Evolutionary conservation across 2,888 invertebrate genomes (phyloP), one percentile per base, ranked within the genome.

Genomic region (Lutraria lutraria): DNA sequence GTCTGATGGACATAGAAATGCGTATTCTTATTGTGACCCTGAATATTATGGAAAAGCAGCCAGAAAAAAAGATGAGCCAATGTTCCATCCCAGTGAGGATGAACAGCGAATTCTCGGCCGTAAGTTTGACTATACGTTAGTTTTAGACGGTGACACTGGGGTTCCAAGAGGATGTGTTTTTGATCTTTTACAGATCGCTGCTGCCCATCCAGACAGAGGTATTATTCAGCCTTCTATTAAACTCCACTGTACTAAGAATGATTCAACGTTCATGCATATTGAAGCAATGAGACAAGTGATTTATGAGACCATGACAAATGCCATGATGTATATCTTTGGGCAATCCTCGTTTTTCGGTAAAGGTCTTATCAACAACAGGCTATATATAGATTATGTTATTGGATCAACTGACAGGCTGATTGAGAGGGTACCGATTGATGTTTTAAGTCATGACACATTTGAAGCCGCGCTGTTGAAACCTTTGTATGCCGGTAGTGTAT

Each of bases 361-460:
- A 86, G 95, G 93, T 0, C 89, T 95, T 86, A 93, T 95, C 52
- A 94, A 95, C 81, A 95, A 95, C 85, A 89, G 90, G n/a, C 83
- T 94, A n/a, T 95, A 95, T 84, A 94, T 95, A 21, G 93, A 94
- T 25, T 93, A 93, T 52, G 94, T 95, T 2, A 95, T 95, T 34
- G 95, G 95, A n/a, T 90, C 91, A 12, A 86, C 92, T 68, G 93
- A 94, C 6, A 89, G 93, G n/a, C 88, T 92, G 25, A 93, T 95
- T 52, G 95, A 95, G 89, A 89, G 94, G 56, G 94, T 95, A 10
- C 95, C 95, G 0, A 91, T 95, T n/a, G 95, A 95, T 89, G 95
- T 95, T 15, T 91, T 95, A 1, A 95, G 95, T 84, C 95, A 95
- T 84, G 95, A 95, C 87, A 95, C 95, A 12, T 95, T 95, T 88